Conservation (phyloP, 2,113 vertebrate genomes). For the Macroglossus sobrinus region DNA sequence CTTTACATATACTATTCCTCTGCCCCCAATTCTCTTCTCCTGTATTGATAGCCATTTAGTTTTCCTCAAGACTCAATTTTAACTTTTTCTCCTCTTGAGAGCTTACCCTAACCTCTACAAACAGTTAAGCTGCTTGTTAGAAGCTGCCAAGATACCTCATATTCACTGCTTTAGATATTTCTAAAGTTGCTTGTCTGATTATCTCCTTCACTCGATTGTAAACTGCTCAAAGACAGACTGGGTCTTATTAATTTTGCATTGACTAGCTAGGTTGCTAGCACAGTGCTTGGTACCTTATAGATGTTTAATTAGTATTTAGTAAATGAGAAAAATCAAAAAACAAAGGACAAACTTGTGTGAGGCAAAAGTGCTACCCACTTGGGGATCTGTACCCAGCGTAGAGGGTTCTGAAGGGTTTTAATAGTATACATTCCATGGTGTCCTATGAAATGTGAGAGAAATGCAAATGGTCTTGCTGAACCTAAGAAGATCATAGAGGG, state of each 20-base stretch:
- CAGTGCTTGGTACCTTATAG: neutral
- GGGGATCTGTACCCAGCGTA: neutral
- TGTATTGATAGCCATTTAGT: neutral
- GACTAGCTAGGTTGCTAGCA: neutral
- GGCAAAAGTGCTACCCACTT: neutral
- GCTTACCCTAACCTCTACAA: too few relatives aligned
- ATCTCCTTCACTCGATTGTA: neutral
- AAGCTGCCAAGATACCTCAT: neutral
- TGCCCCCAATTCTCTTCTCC: neutral
- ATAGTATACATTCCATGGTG: neutral
- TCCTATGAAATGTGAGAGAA: neutral
- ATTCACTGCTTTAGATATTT: neutral
- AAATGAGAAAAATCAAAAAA: neutral
- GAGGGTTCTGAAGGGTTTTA: neutral
- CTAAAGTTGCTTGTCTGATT: too few relatives aligned
- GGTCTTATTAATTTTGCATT: neutral
- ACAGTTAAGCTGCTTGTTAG: neutral
- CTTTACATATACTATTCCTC: neutral
- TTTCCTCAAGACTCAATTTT: neutral
- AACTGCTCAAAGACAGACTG: neutral
- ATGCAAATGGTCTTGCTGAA: neutral
- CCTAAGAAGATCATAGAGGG: neutral
- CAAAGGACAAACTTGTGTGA: neutral
- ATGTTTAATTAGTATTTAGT: neutral
- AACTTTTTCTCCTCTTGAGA: neutral